Conservation (phyloP, 1,140 invertebrate species). For the Caenorhabditis remanei region DNA sequence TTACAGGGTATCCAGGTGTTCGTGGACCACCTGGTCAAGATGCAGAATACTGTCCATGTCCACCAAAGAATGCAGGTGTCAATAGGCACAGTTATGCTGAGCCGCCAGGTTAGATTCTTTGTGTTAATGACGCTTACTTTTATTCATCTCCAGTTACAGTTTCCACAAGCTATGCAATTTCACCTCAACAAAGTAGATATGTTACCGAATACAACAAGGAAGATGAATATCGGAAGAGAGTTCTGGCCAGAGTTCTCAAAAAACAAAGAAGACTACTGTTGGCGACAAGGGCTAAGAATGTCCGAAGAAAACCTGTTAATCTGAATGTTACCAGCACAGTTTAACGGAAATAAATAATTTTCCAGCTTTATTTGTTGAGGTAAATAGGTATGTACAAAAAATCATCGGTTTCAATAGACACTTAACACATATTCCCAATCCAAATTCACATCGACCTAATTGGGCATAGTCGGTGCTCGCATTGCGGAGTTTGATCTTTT, state of each 20-base stretch:
- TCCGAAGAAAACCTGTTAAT: slow-evolving; percentile 22
- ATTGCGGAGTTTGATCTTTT: slow-evolving; percentile 21
- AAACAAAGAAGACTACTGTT: slow-evolving; percentile 22
- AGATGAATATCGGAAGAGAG: slow-evolving; percentile 31
- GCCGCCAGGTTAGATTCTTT: background rate
- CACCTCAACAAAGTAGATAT: slow-evolving; percentile 10
- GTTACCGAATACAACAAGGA: slow-evolving; percentile 32
- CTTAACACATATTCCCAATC: background rate
- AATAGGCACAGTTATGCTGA: slow-evolving; percentile 14
- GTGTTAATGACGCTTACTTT: background rate
- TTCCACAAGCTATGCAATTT: slow-evolving; percentile 12
- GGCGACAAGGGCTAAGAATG: slow-evolving; percentile 36
- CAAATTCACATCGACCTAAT: background rate
- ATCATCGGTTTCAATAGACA: slow-evolving; percentile 34
- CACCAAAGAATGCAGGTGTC: slow-evolving; percentile 22
- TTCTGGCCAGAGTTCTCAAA: slow-evolving; percentile 8
- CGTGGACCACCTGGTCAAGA: slow-evolving; percentile 60
- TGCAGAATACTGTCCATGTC: slow-evolving; percentile 66
- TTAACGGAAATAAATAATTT: background rate
- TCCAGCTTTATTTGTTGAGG: slow-evolving; percentile 11
- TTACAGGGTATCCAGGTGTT: slow-evolving; percentile 59
- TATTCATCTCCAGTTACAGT: background rate
- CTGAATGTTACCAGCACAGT: background rate
- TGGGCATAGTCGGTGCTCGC: slow-evolving; percentile 30
- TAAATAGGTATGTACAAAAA: slow-evolving; percentile 28